phyloP scores from a whole-genome alignment of 1,140 invertebrate species.

The Stenopsyche tienmushanensis region DNA sequence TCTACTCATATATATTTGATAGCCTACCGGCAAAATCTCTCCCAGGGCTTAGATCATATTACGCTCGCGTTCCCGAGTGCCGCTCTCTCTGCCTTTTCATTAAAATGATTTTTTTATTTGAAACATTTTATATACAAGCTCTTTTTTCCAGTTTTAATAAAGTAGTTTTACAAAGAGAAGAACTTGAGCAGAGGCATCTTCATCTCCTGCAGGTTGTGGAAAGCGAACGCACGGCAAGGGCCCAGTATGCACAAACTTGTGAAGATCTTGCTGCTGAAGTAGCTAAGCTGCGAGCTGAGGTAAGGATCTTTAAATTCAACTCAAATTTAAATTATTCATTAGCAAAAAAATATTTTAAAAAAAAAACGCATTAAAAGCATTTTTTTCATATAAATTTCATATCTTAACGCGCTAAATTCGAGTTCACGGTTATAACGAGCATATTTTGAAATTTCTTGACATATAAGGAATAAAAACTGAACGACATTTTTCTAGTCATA shows the following conservation, averaged over 20 bases:
- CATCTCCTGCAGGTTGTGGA: slow-evolving; percentile 91
- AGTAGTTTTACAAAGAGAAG: slow-evolving; percentile 85
- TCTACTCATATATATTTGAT: neutral
- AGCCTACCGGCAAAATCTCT: neutral
- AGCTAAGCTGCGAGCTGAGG: slow-evolving; percentile 86
- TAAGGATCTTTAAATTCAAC: slow-evolving; percentile 52
- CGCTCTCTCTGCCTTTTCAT: too few species aligned
- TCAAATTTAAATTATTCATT: neutral
- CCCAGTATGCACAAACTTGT: slow-evolving; percentile 91
- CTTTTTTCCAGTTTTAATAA: slow-evolving; percentile 82
- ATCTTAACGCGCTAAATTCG: too few species aligned
- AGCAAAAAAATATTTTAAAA: neutral
- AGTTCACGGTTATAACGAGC: too few species aligned
- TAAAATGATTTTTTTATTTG: too few species aligned
- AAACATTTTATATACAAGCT: too few species aligned
- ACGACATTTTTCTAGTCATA: too few species aligned
- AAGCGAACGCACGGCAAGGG: slow-evolving; percentile 89
- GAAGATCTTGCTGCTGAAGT: slow-evolving; percentile 87
- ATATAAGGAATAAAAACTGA: too few species aligned
- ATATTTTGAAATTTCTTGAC: too few species aligned
- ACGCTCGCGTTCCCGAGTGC: too few species aligned
- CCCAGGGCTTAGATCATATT: neutral
- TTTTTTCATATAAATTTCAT: too few species aligned
- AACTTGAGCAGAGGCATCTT: slow-evolving; percentile 90
- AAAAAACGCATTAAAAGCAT: slow-evolving; percentile 1